Percentiles rank a stretch among this genome's conserved stretches.
Conservation (phyloP, 2,888 invertebrate genomes). For the Vannuccia rotundouncinata region DNA sequence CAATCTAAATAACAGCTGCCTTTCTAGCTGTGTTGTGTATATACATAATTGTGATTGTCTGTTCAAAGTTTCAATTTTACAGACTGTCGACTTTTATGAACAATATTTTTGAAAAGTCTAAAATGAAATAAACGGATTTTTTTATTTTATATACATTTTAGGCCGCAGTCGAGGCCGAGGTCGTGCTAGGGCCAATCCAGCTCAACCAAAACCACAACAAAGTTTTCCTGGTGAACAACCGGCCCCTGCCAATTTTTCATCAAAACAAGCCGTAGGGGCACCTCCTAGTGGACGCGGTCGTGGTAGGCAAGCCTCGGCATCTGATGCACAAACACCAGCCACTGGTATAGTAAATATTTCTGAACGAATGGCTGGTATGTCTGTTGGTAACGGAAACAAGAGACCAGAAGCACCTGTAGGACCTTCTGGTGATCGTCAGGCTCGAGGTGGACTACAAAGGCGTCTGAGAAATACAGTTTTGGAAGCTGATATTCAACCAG, state of each 20-base stretch:
- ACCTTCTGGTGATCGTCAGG: neutral
- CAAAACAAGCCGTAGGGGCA: too few species aligned
- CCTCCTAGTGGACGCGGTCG: neutral
- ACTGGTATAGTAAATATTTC: too few species aligned
- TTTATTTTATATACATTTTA: neutral
- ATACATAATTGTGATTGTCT: too few species aligned
- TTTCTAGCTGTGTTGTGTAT: too few species aligned
- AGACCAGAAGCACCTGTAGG: neutral
- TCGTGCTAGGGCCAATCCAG: neutral
- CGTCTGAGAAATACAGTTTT: neutral
- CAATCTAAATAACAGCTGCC: too few species aligned
- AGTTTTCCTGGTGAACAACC: too few species aligned
- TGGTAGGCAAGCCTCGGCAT: neutral
- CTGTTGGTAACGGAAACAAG: neutral
- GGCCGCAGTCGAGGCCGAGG: neutral
- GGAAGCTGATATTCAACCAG: constrained; percentile 8
- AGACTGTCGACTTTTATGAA: too few species aligned
- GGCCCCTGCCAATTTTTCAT: too few species aligned
- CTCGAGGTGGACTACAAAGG: constrained; percentile 7
- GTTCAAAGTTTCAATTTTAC: too few species aligned
- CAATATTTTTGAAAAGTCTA: too few species aligned
- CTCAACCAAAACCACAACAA: neutral
- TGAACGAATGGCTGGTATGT: neutral
- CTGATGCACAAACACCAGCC: too few species aligned
- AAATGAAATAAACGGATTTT: too few species aligned